These are phyloP conservation scores for Chloropsis hardwickii DNA, from an alignment of 2,113 vertebrate genomes.

Conservation along the genomic window DNA sequence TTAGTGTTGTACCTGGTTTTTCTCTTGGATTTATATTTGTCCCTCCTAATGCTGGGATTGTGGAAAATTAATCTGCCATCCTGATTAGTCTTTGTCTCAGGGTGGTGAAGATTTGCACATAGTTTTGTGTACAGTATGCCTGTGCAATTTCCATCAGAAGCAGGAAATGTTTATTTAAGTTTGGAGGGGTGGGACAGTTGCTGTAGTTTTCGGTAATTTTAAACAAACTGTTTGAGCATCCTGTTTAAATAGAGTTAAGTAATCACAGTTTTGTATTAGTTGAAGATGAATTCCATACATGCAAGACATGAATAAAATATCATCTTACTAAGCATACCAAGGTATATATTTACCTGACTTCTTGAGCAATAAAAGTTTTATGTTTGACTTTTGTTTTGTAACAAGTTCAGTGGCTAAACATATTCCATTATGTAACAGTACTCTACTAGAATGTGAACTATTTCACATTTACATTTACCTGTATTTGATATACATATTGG, in stretches of 20 bases:
- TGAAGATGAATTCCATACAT: conserved; percentile 37
- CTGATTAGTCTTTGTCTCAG: background rate
- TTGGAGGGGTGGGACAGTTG: conserved; percentile 81
- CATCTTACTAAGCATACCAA: conserved; percentile 12
- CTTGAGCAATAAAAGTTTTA: background rate
- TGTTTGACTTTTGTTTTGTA: background rate
- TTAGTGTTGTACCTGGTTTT: background rate
- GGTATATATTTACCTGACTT: background rate
- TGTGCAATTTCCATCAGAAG: conserved; percentile 75
- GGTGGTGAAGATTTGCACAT: background rate
- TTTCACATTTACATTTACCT: background rate
- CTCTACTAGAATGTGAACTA: background rate
- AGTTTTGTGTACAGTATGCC: conserved; percentile 23
- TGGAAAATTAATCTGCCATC: background rate
- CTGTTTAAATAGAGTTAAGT: conserved; percentile 82
- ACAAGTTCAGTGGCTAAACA: background rate
- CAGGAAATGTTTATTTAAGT: conserved; percentile 90
- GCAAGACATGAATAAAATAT: conserved; percentile 13
- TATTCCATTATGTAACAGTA: background rate
- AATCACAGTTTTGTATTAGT: conserved; percentile 47
- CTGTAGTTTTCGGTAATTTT: conserved; percentile 81
- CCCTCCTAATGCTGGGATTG: background rate
- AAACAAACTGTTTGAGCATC: conserved; percentile 88
- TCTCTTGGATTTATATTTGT: background rate
- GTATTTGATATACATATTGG: background rate